Evolutionary conservation across 2,113 vertebrate genomes (phyloP).

Genomic region (Pluvianellus socialis): DNA sequence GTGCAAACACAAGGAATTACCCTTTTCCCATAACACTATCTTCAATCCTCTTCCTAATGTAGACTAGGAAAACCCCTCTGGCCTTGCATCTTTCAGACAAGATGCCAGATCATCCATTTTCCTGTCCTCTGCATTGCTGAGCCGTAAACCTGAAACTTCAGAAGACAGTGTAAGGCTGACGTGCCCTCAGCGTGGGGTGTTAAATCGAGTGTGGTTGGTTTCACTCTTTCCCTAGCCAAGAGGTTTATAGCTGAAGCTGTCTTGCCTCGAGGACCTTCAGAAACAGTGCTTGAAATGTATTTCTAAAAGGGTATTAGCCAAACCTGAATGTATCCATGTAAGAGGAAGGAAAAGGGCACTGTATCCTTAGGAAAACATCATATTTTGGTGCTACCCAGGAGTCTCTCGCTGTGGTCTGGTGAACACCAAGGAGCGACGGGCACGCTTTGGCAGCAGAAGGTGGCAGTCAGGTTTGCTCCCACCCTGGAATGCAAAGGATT

Average conservation of each 20-base stretch:
- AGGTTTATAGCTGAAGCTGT: background rate
- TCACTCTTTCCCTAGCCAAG: background rate
- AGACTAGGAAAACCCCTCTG: background rate
- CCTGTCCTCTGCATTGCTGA: background rate
- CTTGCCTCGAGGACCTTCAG: background rate
- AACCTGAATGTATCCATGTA: background rate
- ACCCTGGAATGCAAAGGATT: background rate
- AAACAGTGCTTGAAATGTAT: background rate
- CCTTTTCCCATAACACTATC: background rate
- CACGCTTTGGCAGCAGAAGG: constrained; percentile 27
- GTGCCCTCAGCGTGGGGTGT: background rate
- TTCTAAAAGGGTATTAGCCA: background rate
- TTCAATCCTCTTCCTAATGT: background rate
- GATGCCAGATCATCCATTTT: background rate
- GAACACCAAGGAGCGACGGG: background rate
- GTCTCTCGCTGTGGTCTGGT: background rate
- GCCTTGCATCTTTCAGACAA: background rate
- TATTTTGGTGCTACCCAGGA: background rate
- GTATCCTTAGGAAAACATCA: background rate
- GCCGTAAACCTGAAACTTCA: background rate
- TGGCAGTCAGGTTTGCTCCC: background rate
- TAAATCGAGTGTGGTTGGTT: background rate
- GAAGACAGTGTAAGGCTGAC: background rate
- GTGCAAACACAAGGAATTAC: background rate
- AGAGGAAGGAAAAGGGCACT: background rate